Base-by-base conservation (phyloP, 2,888 invertebrate species). In the Julus scandinavius region DNA sequence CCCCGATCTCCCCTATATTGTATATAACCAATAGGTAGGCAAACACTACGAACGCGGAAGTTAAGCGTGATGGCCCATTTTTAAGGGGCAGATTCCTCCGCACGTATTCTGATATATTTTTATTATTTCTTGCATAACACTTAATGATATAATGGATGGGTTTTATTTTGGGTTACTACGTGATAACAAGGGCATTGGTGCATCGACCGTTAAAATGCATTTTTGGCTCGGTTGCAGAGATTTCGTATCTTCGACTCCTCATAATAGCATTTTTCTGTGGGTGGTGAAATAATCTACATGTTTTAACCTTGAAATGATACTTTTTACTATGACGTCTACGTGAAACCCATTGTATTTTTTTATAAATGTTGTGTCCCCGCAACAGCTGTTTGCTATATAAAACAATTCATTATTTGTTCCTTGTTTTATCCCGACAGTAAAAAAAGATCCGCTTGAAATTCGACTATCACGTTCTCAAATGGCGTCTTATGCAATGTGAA, bases 191-290 rank as follows among this genome's bases (percentile, higher is more conserved):
- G 63, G 63, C 29, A 72, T 2, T 20, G 29, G 63, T 20, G 63
- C 63, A 72, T 29, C 63, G 63, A 72, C 63, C 63, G 63, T 20
- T 72, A 72, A 20, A 72, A 20, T 29, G n/a, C 7, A 72, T 20
- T 72, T 54, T 72, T 72, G 63, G 63, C 63, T 72, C 63, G 0
- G 38, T 9, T 11, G 80, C 38, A 29, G 80, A 20, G 38, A 80
- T 80, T 80, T 80, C 38, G 11, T 20, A 11, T 80, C 80, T 38
- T 4, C 80, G 11, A 38, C 38, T 80, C 38, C 63, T 80, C 80
- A 80, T 80, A 80, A 80, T 80, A 80, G 80, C 80, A 80, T 80
- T 80, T 80, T 80, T 80, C 80, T 80, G 80, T 80, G 80, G 80
- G 80, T 80, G 80, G 29, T 80, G 38, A 80, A 80, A 80, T 72